Conservation (phyloP, 1,140 invertebrate species). For the Lepidurus apus region DNA sequence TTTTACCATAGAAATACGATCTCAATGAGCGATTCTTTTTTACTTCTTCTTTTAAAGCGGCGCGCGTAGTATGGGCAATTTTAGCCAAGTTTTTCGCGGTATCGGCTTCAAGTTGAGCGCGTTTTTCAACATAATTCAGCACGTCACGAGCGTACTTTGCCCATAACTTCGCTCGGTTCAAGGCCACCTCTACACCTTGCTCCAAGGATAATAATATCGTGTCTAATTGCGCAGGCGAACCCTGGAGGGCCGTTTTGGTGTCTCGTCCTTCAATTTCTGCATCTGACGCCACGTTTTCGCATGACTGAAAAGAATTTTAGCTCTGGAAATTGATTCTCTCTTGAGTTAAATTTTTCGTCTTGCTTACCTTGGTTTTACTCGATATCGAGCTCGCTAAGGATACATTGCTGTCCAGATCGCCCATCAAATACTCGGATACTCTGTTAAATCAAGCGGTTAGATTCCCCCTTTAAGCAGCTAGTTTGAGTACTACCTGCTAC, state of each 20-base stretch:
- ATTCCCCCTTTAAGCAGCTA: neutral
- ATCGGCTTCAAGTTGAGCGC: slow-evolving; percentile 50
- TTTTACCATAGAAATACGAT: neutral
- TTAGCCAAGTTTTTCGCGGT: slow-evolving; percentile 50
- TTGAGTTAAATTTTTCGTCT: neutral
- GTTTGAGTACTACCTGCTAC: slow-evolving; percentile 47
- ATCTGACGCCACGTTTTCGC: slow-evolving; percentile 42
- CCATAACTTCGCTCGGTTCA: slow-evolving; percentile 54
- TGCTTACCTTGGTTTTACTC: slow-evolving; percentile 43
- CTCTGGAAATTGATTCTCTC: neutral
- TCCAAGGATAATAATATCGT: slow-evolving; percentile 44
- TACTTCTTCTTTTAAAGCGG: slow-evolving; percentile 53
- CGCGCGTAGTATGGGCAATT: slow-evolving; percentile 48
- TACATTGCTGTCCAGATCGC: slow-evolving; percentile 47
- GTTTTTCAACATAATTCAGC: slow-evolving; percentile 52
- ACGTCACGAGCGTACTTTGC: slow-evolving; percentile 54
- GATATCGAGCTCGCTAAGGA: slow-evolving; percentile 39
- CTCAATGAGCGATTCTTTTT: slow-evolving; percentile 32
- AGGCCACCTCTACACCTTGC: slow-evolving; percentile 50
- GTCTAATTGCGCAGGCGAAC: slow-evolving; percentile 36
- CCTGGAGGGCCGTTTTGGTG: slow-evolving; percentile 32
- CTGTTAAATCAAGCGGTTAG: slow-evolving; percentile 42
- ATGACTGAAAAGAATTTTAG: slow-evolving; percentile 40
- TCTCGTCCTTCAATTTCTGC: slow-evolving; percentile 34
- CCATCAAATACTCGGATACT: slow-evolving; percentile 55